Evolutionary conservation across 2,797 vertebrate species (phyloP).

Genomic region (Telmatherina bonti): DNA sequence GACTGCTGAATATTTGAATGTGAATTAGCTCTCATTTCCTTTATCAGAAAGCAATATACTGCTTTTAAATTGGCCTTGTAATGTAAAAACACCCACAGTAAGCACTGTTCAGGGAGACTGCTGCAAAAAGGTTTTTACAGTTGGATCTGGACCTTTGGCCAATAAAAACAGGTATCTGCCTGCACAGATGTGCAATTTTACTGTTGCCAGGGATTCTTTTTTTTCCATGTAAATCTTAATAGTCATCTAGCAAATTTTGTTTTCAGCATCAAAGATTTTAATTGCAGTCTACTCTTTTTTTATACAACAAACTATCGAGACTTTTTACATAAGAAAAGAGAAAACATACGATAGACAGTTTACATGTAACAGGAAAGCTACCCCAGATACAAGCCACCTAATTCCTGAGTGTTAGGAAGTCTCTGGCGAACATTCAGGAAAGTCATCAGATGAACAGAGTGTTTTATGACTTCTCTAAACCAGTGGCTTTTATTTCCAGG

Average conservation of each 20-base stretch:
- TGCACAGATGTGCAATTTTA: constrained; percentile 73
- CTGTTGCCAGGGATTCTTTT: constrained; percentile 60
- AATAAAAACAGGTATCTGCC: constrained; percentile 79
- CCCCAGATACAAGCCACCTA: constrained; percentile 26
- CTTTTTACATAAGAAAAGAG: constrained; percentile 40
- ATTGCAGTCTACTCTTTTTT: constrained; percentile 26
- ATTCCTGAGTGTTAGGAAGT: constrained; percentile 42
- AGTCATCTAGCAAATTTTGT: constrained; percentile 59
- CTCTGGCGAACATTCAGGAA: constrained; percentile 68
- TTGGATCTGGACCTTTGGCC: constrained; percentile 67
- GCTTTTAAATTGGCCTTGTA: constrained; percentile 47
- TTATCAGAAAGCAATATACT: constrained; percentile 38
- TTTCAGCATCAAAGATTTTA: constrained; percentile 41
- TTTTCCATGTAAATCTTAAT: constrained; percentile 40
- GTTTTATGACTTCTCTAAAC: constrained; percentile 76
- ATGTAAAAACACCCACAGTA: constrained; percentile 62
- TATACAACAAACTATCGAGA: constrained; percentile 51
- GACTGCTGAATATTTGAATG: constrained; percentile 29
- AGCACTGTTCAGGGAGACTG: constrained; percentile 55
- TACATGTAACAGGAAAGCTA: constrained; percentile 13
- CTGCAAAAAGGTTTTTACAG: constrained; percentile 64
- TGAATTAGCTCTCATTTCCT: constrained; percentile 21
- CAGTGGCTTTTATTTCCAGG: constrained; percentile 65
- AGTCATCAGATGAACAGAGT: constrained; percentile 68
- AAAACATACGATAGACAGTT: background rate